Evolutionary conservation across 2,797 vertebrate species (phyloP), one percentile per base, ranked within the genome.

Genomic region (Tangara arthus): DNA sequence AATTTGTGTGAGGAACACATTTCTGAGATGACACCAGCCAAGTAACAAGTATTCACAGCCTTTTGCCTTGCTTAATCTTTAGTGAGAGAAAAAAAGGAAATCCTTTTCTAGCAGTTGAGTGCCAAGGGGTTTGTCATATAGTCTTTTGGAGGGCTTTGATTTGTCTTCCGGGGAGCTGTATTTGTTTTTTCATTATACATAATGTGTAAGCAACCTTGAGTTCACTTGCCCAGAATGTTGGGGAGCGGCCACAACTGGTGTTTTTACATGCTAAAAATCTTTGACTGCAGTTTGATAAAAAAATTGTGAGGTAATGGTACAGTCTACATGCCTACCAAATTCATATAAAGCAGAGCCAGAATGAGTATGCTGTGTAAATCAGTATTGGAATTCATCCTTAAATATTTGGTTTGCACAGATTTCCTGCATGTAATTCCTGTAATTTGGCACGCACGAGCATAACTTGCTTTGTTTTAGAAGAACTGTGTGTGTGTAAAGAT

Each of bases 181-280:
- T 14, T 79, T 76, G 53, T 15, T 16, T 68, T 79, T 64, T 27
- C 8, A 15, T 39, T 53, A 6, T 16, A 18, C 0, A 0, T 73
- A 52, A 9, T 22, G 53, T 11, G 20, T 60, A 61, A 42, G 9
- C 8, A 65, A 32, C 28, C 56, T 68, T 60, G 41, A 4, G n/a
- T 55, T 73, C 6, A 4, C 34, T 80, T 59, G 22, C 30, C 30
- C 17, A 24, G 20, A 12, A 14, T 81, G 9, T 53, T 81, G 37
- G 8, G 26, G 19, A 5, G 4, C 18, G 32, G 6, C 24, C 19
- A 9, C 0, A 15, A 17, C 23, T 24, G n/a, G 1, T 3, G 14
- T 18, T 53, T 50, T 70, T 32, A 34, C 6, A 4, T 28, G 22
- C 11, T 68, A 44, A 71, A 59, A 44, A 26, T 52, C 11, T 52